Base-by-base conservation (phyloP, 1,140 invertebrate species). In the Drosophila persimilis region DNA sequence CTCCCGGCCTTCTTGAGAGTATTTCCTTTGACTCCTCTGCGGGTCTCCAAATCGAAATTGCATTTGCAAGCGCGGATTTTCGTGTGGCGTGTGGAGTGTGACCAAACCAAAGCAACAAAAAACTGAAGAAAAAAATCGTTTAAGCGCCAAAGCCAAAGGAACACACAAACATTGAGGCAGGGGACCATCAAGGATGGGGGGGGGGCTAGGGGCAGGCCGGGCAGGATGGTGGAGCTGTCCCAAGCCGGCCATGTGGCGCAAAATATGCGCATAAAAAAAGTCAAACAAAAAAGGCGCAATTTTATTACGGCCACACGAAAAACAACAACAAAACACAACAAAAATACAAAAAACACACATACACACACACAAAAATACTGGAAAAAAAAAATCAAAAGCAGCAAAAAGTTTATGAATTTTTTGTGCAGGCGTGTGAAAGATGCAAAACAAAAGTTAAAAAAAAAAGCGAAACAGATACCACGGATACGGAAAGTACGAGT, bases 391-490 rank as follows among this genome's bases (percentile, higher is more conserved):
- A 15, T 0, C 55, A 63, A 70, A 81, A 61, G 48, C 80, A 72
- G 75, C 65, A 85, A 85, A 86, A 86, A 86, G 83, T 86, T 88
- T 88, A 86, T 86, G 81, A 86, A 86, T 86, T 86, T 86, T 86
- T 86, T 86, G 81, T 86, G 81, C 83, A 86, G 81, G 81, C 81
- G 81, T 83, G 81, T 86, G 83, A 86, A 86, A 86, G 66, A 88
- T 86, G 83, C 78, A 86, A 86, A 80, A 72, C 59, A 70, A 62
- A 58, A 52, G 55, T 61, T 29, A 54, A 59, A 63, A 58, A 50
- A 73, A 26, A 48, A 70, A 52, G 53, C 53, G 75, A 74, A 75
- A 75, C 62, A 67, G 72, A 75, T 75, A 76, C 62, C 53, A 55
- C 60, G 48, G 63, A 66, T 47, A 50, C 13, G 54, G 13, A 66